phyloP scores from a whole-genome alignment of 1,140 invertebrate genomes.

The Sitophilus oryzae region DNA sequence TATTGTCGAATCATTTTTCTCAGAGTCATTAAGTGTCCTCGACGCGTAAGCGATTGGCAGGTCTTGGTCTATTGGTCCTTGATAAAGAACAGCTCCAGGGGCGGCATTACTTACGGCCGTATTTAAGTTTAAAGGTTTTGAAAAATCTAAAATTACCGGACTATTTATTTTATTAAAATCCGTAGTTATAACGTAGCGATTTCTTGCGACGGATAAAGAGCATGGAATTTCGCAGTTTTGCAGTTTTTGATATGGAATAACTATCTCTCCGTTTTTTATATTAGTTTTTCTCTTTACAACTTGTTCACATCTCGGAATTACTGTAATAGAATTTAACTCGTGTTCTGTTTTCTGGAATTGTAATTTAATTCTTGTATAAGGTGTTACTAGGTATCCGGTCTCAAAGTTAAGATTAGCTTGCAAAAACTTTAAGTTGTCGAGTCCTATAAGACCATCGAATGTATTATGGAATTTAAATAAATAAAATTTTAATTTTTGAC shows the following conservation, averaged over 20 bases:
- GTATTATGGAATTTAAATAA: no score
- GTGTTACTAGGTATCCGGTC: slow-evolving; percentile 7
- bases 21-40: slow-evolving; percentile 28
- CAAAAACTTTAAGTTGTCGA: no score
- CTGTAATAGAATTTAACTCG: slow-evolving; percentile 7
- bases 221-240: no score
- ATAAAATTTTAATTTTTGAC: slow-evolving; percentile 9
- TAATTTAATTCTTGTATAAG: slow-evolving; percentile 10
- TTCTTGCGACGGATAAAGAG: neutral
- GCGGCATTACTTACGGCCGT: slow-evolving; percentile 40
- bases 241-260: slow-evolving; percentile 15
- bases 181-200: slow-evolving; percentile 11
- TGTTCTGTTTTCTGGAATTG: slow-evolving; percentile 12
- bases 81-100: slow-evolving; percentile 33
- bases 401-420: slow-evolving; percentile 10
- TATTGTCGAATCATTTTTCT: slow-evolving; percentile 21
- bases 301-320: slow-evolving; percentile 7
- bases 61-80: slow-evolving; percentile 29
- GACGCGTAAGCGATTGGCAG: slow-evolving; percentile 30
- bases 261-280: slow-evolving; percentile 12
- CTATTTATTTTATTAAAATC: slow-evolving; percentile 12
- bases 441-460: slow-evolving; percentile 4
- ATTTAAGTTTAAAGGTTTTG: slow-evolving; percentile 16
- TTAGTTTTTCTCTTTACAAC: slow-evolving; percentile 13
- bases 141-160: slow-evolving; percentile 10